Evolutionary conservation across 2,797 vertebrate species (phyloP), one percentile per base, ranked within the genome.

Genomic region (Enteromius viviparus): DNA sequence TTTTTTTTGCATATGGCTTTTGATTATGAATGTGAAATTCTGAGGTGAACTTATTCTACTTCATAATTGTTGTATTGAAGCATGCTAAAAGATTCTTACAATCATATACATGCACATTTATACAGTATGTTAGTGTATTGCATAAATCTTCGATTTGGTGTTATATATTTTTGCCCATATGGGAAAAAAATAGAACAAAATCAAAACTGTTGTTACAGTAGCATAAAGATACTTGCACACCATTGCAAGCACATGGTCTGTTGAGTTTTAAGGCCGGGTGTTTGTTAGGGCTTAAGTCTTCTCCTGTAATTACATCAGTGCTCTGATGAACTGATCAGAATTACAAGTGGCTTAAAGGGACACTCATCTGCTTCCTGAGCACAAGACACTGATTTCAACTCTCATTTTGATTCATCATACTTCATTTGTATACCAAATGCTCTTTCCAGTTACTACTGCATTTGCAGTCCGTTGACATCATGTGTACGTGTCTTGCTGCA

Each of bases 301-400:
- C 32, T 32, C 64, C 82, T 88, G 85, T 85, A 85, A 86, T 86
- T 84, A 83, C 78, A 75, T 85, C 51, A 45, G 71, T 80, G 76
- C 68, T 87, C 37, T 88, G 85, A 87, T 80, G 68, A 84, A 87
- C 77, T 87, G 77, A 87, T 87, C 78, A 70, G 87, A 45, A 72
- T 87, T 88, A 87, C 15, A 70, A 37, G 21, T 23, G 55, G 80
- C 82, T 86, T 80, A 83, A 87, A 80, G 68, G 74, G 79, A 62
- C 75, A 86, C 74, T 80, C 80, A 51, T 78, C 51, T 79, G 82
- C 71, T 78, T 78, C 66, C 84, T 68, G 53, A 76, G 58, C 34
- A 58, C 70, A 55, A 66, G 23, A 55, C 60, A 64, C 40, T 37
- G 37, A 49, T 47, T 72, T 72, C 29, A 45, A 9, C 58, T 51